Conservation (phyloP, 2,113 vertebrate species). For the Bos indicus region DNA sequence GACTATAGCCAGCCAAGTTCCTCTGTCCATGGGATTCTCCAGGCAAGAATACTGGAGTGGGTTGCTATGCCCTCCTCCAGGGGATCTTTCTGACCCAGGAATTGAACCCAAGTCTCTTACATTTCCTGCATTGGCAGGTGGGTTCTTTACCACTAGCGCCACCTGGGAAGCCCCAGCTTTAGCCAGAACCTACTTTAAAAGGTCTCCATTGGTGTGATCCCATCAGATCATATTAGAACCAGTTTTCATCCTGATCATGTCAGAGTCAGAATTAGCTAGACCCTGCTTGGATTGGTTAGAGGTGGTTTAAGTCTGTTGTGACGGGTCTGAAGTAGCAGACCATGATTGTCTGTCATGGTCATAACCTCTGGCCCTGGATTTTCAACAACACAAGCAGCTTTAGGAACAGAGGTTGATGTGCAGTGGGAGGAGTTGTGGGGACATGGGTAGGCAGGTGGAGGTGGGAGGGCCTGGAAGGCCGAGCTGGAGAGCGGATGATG, state of each 20-base stretch:
- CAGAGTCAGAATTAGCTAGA: background rate
- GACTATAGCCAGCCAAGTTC: background rate
- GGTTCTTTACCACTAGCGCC: background rate
- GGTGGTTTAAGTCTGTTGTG: background rate
- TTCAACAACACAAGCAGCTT: background rate
- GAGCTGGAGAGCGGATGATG: background rate
- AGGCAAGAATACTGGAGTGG: background rate
- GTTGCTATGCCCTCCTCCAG: background rate
- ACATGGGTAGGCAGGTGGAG: background rate
- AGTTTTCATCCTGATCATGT: background rate
- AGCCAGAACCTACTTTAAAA: background rate
- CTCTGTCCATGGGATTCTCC: background rate
- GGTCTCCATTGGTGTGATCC: background rate
- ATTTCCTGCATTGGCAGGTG: background rate
- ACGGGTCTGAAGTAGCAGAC: background rate
- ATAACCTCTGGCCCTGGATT: background rate
- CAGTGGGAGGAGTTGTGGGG: fast-evolving
- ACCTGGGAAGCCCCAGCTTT: background rate
- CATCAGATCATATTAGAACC: background rate
- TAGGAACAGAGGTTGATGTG: background rate
- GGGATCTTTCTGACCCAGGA: background rate
- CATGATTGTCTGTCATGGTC: background rate
- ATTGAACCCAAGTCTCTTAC: background rate
- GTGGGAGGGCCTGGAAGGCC: background rate
- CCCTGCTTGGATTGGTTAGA: background rate